Conservation (phyloP, 2,888 invertebrate genomes). For the Neoitamus cyanurus region DNA sequence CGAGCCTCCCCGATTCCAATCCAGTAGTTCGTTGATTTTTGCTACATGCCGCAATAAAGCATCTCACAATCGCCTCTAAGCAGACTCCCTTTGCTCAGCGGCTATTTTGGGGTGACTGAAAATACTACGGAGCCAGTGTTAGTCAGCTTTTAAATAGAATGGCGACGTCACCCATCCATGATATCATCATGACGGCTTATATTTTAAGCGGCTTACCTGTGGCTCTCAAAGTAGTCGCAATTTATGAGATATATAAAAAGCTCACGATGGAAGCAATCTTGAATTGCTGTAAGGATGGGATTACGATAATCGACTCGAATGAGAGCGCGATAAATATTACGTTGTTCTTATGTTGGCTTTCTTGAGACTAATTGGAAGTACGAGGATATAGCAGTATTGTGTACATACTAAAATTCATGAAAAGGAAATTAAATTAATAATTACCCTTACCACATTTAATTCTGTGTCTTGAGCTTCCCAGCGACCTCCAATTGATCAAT, state of each 20-base stretch:
- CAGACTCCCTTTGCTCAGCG: neutral
- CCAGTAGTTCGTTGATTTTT: too few relatives aligned
- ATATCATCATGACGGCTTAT: slow-evolving; percentile 10
- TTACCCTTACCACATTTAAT: too few relatives aligned
- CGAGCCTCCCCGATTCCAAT: too few relatives aligned
- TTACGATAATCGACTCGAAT: neutral
- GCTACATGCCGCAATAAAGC: neutral
- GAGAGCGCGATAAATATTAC: neutral
- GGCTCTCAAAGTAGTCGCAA: neutral
- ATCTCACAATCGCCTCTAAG: neutral
- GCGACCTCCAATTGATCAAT: too few relatives aligned
- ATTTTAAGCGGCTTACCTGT: neutral
- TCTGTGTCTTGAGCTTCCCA: too few relatives aligned
- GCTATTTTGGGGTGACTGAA: neutral
- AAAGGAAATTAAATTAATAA: too few relatives aligned
- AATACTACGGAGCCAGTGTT: neutral
- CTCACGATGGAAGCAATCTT: neutral
- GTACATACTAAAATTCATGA: too few relatives aligned
- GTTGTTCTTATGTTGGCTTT: too few relatives aligned
- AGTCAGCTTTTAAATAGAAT: slow-evolving; percentile 3
- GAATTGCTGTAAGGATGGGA: neutral
- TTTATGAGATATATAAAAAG: neutral
- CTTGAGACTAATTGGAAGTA: too few relatives aligned
- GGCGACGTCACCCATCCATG: slow-evolving; percentile 18
- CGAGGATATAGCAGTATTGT: too few relatives aligned